Evolutionary conservation across 2,797 vertebrate genomes (phyloP).

Genomic region (Sebastes aleutianus): DNA sequence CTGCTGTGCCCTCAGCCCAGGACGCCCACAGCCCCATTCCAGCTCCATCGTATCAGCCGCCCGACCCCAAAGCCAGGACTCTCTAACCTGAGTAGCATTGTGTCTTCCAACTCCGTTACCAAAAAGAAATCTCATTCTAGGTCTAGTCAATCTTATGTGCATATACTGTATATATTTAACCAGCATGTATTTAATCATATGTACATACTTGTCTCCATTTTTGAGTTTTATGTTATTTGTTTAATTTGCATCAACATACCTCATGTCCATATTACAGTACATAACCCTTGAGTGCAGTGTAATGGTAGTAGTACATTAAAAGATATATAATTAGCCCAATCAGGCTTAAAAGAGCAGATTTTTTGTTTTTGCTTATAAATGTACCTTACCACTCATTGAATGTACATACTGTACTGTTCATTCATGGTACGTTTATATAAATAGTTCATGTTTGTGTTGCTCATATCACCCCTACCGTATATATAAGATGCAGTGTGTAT

Average conservation of each 20-base stretch:
- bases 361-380: constrained; percentile 48
- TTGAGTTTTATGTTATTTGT: constrained; percentile 47
- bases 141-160: constrained; percentile 57
- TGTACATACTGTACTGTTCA: constrained; percentile 55
- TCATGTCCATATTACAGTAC: constrained; percentile 55
- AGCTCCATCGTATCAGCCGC: constrained; percentile 69
- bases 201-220: constrained; percentile 63
- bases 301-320: constrained; percentile 44
- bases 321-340: constrained; percentile 36
- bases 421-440: constrained; percentile 55
- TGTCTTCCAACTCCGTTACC: constrained; percentile 72
- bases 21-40: constrained; percentile 63
- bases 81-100: constrained; percentile 75
- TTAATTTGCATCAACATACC: constrained; percentile 62
- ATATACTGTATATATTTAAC: constrained; percentile 76
- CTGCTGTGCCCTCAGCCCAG: constrained; percentile 71
- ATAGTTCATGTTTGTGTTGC: constrained; percentile 56
- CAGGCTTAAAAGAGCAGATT: constrained; percentile 34
- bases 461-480: constrained; percentile 36
- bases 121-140: constrained; percentile 60
- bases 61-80: constrained; percentile 81
- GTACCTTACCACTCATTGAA: constrained; percentile 43
- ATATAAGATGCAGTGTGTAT: constrained; percentile 60
- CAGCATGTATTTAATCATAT: constrained; percentile 71
- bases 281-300: constrained; percentile 43